Evolutionary conservation across 2,797 vertebrate species (phyloP).

Genomic region (Loris lydekkerianus): DNA sequence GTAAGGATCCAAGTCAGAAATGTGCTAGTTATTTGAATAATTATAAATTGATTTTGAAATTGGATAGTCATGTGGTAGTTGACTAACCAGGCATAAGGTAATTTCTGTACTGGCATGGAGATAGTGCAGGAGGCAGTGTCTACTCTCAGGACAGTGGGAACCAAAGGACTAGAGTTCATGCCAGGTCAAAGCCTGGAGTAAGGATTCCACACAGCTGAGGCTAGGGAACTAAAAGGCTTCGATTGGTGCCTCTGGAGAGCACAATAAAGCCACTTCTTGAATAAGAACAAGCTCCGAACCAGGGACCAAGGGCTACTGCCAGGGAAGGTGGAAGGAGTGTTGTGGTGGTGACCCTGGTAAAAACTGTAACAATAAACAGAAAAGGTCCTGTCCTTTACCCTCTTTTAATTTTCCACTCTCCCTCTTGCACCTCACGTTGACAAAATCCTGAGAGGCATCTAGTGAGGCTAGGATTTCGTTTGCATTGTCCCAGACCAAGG

Average conservation of each 20-base stretch:
- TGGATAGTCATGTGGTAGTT: background rate
- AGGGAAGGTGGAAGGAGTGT: accelerated
- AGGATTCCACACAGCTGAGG: background rate
- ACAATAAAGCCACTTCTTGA: background rate
- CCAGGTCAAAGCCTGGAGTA: background rate
- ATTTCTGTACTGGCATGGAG: background rate
- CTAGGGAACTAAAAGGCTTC: background rate
- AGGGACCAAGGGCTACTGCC: background rate
- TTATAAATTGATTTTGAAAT: conserved; percentile 21
- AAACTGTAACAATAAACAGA: background rate
- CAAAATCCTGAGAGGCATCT: background rate
- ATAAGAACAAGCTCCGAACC: background rate
- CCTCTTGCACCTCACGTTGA: background rate
- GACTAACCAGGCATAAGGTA: background rate
- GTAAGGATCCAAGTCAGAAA: background rate
- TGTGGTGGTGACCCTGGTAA: background rate
- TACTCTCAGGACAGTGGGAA: background rate
- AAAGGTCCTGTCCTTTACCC: background rate
- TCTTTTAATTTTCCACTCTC: background rate
- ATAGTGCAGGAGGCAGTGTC: background rate
- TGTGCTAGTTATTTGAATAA: background rate
- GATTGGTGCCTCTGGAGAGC: background rate
- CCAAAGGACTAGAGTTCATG: background rate
- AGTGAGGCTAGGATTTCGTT: background rate
- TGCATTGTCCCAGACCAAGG: background rate